Base-by-base conservation (phyloP, 2,113 vertebrate species). In the Clarias macrocephalus region DNA sequence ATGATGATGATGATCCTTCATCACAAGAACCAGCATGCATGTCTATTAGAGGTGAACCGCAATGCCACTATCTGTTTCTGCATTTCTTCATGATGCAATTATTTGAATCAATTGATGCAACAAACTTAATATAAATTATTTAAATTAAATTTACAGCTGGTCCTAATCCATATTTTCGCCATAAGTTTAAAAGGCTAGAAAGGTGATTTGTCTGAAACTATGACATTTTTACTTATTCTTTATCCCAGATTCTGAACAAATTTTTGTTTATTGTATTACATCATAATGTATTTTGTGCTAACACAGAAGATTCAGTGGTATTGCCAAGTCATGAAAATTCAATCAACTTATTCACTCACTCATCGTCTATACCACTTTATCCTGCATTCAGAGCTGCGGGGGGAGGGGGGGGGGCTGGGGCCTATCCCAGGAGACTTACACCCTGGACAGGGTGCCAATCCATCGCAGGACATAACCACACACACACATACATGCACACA, bases 1-100 rank as follows among this genome's bases (percentile, higher is more conserved):
- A 66, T 28, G 68, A 72, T 72, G 19, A 54, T 13, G 21, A 16
- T 12, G 72, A 80, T 75, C 68, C 73, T 79, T 87, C 62, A 75
- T 42, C 52, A 72, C 66, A 62, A 80, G 77, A 73, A 84, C 48
- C 66, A 65, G 66, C 23, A 76, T 89, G 62, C 52, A 88, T 57
- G 48, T 63, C 15, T 52, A 25, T 80, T 80, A 59, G 3, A 28
- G n/a, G 56, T 80, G 77, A 18, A 80, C 33, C 0, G 3, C 23
- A 13, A 25, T 52, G 23, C 42, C 37, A n/a, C 19, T 52, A 13
- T 76, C n/a, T 77, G 48, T 18, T 54, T 56, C 75, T 56, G 25
- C 0, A 77, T n/a, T 2, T 56, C 2, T 77, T 77, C 16, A 33
- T 16, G 66, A 33, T 68, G 23, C 28, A 16, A 16, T 3, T 5